Conservation (phyloP, 2,888 invertebrate genomes). For the Drosophila seclusa region DNA sequence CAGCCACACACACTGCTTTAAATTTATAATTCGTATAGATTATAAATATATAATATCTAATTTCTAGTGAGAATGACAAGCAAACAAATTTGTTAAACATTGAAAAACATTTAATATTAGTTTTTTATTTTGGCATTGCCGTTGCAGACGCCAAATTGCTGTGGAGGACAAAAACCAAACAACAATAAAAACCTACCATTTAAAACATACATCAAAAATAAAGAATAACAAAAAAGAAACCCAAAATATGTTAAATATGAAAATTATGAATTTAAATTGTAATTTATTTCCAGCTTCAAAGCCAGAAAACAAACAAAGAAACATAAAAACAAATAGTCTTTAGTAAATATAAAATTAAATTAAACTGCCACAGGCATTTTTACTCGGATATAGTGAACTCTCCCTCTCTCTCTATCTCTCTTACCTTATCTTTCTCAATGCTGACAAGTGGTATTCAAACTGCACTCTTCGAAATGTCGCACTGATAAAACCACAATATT, state of each 20-base stretch:
- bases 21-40: constrained; percentile 66
- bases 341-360: constrained; percentile 52
- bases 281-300: constrained; percentile 32
- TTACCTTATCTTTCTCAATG: background rate
- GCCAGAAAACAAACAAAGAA: constrained; percentile 9
- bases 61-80: constrained; percentile 50
- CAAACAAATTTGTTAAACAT: constrained; percentile 52
- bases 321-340: constrained; percentile 42
- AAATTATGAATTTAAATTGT: constrained; percentile 31
- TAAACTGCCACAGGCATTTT: constrained; percentile 18
- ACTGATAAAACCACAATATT: background rate
- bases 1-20: constrained; percentile 64
- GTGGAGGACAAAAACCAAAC: constrained; percentile 24
- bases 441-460: background rate
- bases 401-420: background rate
- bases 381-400: constrained; percentile 2
- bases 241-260: constrained; percentile 56
- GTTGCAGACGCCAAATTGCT: constrained; percentile 36
- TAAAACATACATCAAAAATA: constrained; percentile 7
- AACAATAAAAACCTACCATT: constrained; percentile 9
- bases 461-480: background rate
- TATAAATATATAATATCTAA: constrained; percentile 56
- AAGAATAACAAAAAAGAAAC: constrained; percentile 16
- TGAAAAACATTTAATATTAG: constrained; percentile 11
- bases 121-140: constrained; percentile 17